Percentiles rank a stretch among this genome's conserved stretches.
Evolutionary conservation across 2,113 vertebrate genomes (phyloP).

Genomic region (Pagrus major): DNA sequence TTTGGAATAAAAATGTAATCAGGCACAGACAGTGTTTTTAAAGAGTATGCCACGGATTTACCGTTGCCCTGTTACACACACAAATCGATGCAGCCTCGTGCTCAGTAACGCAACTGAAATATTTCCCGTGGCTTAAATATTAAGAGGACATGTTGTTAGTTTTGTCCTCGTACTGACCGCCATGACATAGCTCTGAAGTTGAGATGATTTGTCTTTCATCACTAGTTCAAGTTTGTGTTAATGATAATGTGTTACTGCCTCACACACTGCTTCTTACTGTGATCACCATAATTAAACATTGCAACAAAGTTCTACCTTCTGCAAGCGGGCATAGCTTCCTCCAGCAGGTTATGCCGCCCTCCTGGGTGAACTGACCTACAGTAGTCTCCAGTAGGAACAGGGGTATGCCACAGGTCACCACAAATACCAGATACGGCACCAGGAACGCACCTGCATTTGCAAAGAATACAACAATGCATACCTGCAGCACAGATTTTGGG

Average conservation of each 20-base stretch:
- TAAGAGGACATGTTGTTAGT: not conserved
- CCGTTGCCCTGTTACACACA: no score
- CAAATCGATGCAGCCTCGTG: no score
- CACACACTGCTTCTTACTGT: not conserved
- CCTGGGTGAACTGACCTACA: constrained; percentile 82
- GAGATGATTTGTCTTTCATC: no score
- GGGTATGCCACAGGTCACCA: constrained; percentile 80
- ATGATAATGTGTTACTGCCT: not conserved
- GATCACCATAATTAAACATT: not conserved
- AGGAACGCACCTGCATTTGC: constrained; percentile 80
- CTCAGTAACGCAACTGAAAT: not conserved
- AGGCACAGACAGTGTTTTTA: no score
- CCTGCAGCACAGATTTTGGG: not conserved
- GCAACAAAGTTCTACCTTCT: constrained; percentile 70
- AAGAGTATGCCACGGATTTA: no score
- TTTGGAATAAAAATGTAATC: no score
- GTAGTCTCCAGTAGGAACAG: constrained; percentile 82
- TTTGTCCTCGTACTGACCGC: not conserved
- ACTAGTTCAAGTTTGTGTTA: not conserved
- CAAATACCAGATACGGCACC: constrained; percentile 83
- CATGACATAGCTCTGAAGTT: no score
- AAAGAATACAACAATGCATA: not conserved
- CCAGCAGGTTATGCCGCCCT: constrained; percentile 83
- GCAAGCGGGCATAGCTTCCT: constrained; percentile 80
- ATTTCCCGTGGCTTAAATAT: not conserved